A percentile compares a stretch with the other conserved stretches of the same genome.
phyloP scores from a whole-genome alignment of 37 sponge, comb jelly and placozoan species.

The Axinella damicornis region DNA sequence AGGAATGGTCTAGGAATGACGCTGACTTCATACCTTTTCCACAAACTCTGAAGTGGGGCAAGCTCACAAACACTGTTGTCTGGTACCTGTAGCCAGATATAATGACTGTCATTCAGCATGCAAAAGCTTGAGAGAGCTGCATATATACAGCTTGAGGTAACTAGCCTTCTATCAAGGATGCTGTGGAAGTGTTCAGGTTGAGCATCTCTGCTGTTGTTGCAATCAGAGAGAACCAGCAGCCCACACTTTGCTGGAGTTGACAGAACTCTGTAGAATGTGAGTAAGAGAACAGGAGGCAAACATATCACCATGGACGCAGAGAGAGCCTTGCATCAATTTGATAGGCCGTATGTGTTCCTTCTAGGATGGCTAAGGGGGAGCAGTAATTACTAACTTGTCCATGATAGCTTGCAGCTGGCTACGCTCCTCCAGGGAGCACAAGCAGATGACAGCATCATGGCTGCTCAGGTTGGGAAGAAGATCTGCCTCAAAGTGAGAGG shows the following conservation, averaged over 20 bases:
- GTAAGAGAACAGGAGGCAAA: background rate
- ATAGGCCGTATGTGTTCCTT: too few species aligned
- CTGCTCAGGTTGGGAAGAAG: slow-evolving; percentile 48
- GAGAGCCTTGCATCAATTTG: background rate
- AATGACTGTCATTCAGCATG: too few species aligned
- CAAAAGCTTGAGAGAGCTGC: too few species aligned
- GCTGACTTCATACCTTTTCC: slow-evolving; percentile 1
- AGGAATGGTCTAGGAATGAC: background rate
- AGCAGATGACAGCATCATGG: slow-evolving; percentile 48
- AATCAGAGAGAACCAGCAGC: background rate
- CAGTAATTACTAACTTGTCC: slow-evolving; percentile 15
- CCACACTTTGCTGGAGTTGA: slow-evolving; percentile 15
- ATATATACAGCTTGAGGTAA: background rate
- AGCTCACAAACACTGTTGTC: slow-evolving; percentile 1
- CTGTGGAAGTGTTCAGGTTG: background rate
- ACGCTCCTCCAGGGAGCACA: background rate
- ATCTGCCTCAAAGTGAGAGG: slow-evolving; percentile 49
- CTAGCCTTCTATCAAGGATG: background rate
- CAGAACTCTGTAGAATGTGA: background rate
- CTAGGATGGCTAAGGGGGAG: too few species aligned
- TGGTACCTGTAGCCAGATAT: slow-evolving; percentile 17
- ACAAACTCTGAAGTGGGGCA: background rate
- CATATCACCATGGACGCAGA: background rate
- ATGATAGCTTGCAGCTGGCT: background rate
- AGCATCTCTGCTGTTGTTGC: background rate